Percentiles rank a stretch among this genome's conserved stretches.
These are phyloP conservation scores for Myathropa florea DNA, from an alignment of 2,888 invertebrate species.

Conservation along the genomic window DNA sequence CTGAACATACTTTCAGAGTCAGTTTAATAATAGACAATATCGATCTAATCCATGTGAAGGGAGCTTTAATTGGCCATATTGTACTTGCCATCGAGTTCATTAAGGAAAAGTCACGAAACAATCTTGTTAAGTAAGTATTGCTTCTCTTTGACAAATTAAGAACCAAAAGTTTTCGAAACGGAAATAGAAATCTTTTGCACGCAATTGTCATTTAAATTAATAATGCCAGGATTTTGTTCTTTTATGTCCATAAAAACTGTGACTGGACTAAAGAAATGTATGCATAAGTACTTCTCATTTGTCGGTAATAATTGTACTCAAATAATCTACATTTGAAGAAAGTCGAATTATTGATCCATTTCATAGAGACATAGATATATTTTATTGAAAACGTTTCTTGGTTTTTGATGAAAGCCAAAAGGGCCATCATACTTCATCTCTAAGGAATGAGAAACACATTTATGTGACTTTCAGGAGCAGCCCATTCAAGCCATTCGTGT, in stretches of 20 bases:
- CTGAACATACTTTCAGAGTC: neutral
- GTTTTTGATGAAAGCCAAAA: no score
- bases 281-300: no score
- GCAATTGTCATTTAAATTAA: constrained; percentile 5
- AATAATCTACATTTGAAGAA: no score
- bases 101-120: constrained; percentile 14
- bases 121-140: constrained; percentile 4
- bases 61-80: constrained; percentile 6
- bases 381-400: no score
- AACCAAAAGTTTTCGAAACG: neutral
- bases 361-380: no score
- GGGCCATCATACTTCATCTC: no score
- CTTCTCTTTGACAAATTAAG: neutral
- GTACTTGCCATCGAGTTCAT: constrained; percentile 2
- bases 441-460: no score
- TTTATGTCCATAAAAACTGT: neutral
- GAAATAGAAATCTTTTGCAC: constrained; percentile 7
- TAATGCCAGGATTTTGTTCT: neutral
- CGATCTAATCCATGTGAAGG: constrained; percentile 6
- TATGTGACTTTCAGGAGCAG: no score
- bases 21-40: constrained; percentile 8
- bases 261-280: no score
- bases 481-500: no score
- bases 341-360: no score
- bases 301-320: no score